phyloP scores from a whole-genome alignment of 2,888 invertebrate genomes.

The Allophyes oxyacanthae region DNA sequence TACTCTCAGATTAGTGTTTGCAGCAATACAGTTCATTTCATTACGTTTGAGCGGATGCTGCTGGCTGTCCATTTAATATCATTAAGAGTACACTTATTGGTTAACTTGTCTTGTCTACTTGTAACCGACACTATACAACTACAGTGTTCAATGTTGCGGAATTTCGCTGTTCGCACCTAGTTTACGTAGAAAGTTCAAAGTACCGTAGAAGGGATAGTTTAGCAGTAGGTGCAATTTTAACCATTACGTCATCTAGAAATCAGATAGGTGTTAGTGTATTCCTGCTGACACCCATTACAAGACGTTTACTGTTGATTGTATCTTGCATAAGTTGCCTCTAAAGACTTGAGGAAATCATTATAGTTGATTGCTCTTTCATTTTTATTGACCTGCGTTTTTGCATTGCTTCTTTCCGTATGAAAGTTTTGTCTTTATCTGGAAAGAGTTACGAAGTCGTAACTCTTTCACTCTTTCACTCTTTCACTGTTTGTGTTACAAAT shows the following conservation, averaged over 20 bases:
- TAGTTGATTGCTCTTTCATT: slow-evolving; percentile 20
- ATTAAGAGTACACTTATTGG: too few species aligned
- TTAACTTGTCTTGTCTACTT: too few species aligned
- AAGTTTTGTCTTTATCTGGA: background rate
- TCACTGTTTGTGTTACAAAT: too few species aligned
- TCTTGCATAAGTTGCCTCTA: slow-evolving; percentile 28
- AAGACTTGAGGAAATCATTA: slow-evolving; percentile 37
- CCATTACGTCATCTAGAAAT: slow-evolving; percentile 33
- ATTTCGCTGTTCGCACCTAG: slow-evolving; percentile 31
- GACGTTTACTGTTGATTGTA: slow-evolving; percentile 20
- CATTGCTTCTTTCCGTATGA: slow-evolving; percentile 14
- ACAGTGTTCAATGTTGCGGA: slow-evolving; percentile 19
- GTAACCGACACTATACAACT: background rate
- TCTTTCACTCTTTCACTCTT: too few species aligned
- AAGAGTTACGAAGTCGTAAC: too few species aligned
- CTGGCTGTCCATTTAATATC: too few species aligned
- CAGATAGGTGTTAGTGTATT: slow-evolving; percentile 20
- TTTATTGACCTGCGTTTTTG: slow-evolving; percentile 21
- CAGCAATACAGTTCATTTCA: too few species aligned
- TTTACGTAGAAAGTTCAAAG: slow-evolving; percentile 39
- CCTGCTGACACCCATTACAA: slow-evolving; percentile 19
- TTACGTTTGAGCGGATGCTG: too few species aligned
- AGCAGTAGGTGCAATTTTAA: slow-evolving; percentile 4
- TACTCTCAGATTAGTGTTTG: too few species aligned
- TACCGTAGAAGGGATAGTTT: slow-evolving; percentile 35